A percentile compares a stretch with the other conserved stretches of the same genome.
Conservation (phyloP, 2,797 vertebrate genomes). For the Cynodonichthys magdalenae region DNA sequence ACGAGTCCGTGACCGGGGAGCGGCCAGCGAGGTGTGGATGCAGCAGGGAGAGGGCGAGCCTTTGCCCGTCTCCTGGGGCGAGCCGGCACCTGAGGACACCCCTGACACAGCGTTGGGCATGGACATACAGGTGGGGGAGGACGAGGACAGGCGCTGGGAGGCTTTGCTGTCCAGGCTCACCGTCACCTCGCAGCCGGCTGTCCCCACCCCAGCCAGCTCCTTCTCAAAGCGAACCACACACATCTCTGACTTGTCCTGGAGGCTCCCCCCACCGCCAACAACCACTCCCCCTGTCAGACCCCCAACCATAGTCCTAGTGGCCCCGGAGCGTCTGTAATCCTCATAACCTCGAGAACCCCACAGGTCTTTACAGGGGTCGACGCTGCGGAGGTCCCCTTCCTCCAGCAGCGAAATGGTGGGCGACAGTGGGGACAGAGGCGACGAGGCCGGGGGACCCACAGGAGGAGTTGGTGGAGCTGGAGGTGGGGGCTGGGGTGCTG, state of each 20-base stretch:
- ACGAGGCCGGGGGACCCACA: conserved; percentile 69
- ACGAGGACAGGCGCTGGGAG: conserved; percentile 75
- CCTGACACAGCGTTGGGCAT: conserved; percentile 78
- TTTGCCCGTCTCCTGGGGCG: conserved; percentile 82
- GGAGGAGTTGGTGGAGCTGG: conserved; percentile 77
- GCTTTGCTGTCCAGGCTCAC: conserved; percentile 83
- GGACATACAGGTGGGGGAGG: conserved; percentile 79
- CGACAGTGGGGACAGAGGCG: conserved; percentile 81
- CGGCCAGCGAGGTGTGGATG: conserved; percentile 83
- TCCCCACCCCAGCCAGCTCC: conserved; percentile 80
- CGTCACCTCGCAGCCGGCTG: conserved; percentile 79
- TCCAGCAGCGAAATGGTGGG: conserved; percentile 85
- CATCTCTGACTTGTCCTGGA: conserved; percentile 83
- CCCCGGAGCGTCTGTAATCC: conserved; percentile 87
- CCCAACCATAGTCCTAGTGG: conserved; percentile 83
- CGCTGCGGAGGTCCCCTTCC: conserved; percentile 84
- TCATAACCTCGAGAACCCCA: conserved; percentile 90
- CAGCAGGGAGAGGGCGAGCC: conserved; percentile 84
- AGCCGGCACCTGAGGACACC: conserved; percentile 77
- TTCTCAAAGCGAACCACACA: conserved; percentile 90
- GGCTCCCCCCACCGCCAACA: conserved; percentile 69
- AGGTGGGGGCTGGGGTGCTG: conserved; percentile 72
- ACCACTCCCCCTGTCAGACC: conserved; percentile 80
- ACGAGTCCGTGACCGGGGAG: conserved; percentile 82
- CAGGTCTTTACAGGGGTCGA: conserved; percentile 85